Evolutionary conservation across 2,113 vertebrate species (phyloP), one percentile per base, ranked within the genome.

Genomic region (Argyrosomus japonicus): DNA sequence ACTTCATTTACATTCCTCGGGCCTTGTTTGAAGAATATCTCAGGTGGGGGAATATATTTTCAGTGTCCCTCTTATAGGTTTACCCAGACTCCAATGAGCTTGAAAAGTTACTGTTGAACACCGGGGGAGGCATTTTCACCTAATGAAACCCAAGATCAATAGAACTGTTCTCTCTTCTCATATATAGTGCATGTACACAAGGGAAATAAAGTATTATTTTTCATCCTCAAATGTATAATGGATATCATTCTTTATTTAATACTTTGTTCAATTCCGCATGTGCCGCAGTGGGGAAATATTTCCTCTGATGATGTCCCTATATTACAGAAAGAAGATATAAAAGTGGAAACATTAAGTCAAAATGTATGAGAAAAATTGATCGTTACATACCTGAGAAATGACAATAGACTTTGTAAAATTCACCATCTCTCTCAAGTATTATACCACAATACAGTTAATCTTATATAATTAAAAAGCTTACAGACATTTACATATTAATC

Each of bases 401-500:
- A 78, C 77, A 81, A 79, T 58, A 54, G 74, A 72, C 82, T 87
- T 69, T 60, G 82, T 62, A 45, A 61, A 87, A 89, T 84, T 81
- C 48, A 75, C 45, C 88, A 83, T 64, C 81, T 87, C 70, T 58
- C 72, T 72, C 53, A 74, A 74, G 90, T 90, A 76, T 92, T 80
- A 87, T 61, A 75, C 77, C 47, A 78, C 89, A 86, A 82, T 84
- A 82, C 83, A 86, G 81, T 93, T 93, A 91, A 94, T 95, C 91
- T 92, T 81, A 83, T 83, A 87, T 91, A 93, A 95, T 95, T 94
- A 95, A 93, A 93, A 94, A 94, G 85, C 87, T 86, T 89, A 87
- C 80, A 79, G 92, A 92, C 93, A 95, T 95, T 96, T 92, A 93
- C 94, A 95, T 95, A 93, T 92, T 94, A 93, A 95, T 95, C 92